These are phyloP conservation scores for Holothuria glaberrima DNA, from an alignment of 35 echinoderm and acorn worm species.

Conservation along the genomic window DNA sequence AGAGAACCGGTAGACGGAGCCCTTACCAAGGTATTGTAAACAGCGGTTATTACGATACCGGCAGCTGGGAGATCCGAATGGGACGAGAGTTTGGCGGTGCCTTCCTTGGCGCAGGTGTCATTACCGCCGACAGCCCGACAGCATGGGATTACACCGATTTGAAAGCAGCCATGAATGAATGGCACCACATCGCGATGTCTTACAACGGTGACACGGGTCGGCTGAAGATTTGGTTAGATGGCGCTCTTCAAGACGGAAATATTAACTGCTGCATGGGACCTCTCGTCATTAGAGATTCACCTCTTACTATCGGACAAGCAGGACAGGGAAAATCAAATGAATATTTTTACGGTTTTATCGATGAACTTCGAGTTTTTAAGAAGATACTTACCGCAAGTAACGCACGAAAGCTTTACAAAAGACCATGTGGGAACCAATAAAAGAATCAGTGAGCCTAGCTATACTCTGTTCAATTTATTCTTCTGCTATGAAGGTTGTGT, in stretches of 20 bases:
- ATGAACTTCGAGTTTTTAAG: constrained; percentile 73
- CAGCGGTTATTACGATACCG: constrained; percentile 73
- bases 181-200: constrained; percentile 85
- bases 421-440: constrained; percentile 10
- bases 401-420: constrained; percentile 13
- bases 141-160: constrained; percentile 63
- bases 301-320: constrained; percentile 77
- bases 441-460: not conserved
- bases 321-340: constrained; percentile 57
- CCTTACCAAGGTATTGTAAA: constrained; percentile 75
- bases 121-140: constrained; percentile 46
- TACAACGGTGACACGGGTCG: constrained; percentile 58
- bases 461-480: too few species aligned
- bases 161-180: constrained; percentile 46
- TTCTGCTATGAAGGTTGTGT: too few species aligned
- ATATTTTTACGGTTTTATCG: constrained; percentile 80
- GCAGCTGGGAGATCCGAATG: constrained; percentile 91
- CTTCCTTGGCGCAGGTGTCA: constrained; percentile 63
- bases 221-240: constrained; percentile 66
- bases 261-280: constrained; percentile 62
- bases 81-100: constrained; percentile 57
- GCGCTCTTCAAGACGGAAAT: constrained; percentile 40
- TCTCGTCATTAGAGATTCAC: constrained; percentile 60
- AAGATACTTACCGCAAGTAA: constrained; percentile 47
- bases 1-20: constrained; percentile 44